Evolutionary conservation across 2,888 invertebrate genomes (phyloP).

Genomic region (Catotricha subobsoleta): DNA sequence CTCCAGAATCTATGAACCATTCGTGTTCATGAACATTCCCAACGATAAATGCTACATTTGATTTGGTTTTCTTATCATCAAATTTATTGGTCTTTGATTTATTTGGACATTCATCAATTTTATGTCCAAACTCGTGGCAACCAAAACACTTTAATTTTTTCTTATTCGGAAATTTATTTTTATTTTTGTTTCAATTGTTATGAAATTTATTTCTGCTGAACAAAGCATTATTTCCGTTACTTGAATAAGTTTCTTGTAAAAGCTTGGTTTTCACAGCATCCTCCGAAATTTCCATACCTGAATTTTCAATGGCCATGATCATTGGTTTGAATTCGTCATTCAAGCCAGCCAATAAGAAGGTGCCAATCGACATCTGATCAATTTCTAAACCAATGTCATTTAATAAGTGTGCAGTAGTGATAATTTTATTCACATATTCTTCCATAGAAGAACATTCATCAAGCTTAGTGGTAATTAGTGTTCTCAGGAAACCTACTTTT

Average conservation of each 20-base stretch:
- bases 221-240: not conserved
- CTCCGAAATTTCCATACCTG: not conserved
- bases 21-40: not conserved
- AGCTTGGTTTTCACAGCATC: not conserved
- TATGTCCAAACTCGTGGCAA: too few relatives aligned
- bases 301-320: not conserved
- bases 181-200: not conserved
- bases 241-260: not conserved
- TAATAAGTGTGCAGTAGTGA: not conserved
- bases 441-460: constrained; percentile 4
- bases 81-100: too few relatives aligned
- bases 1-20: not conserved
- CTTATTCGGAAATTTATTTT: not conserved
- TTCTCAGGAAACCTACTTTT: not conserved
- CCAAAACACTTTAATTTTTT: not conserved
- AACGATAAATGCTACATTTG: too few relatives aligned
- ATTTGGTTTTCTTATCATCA: too few relatives aligned
- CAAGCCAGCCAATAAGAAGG: too few relatives aligned
- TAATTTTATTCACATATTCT: constrained; percentile 2
- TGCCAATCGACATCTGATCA: too few relatives aligned
- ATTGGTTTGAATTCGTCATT: not conserved
- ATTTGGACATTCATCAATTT: too few relatives aligned
- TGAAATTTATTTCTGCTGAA: not conserved
- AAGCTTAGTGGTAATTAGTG: not conserved
- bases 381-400: not conserved